Percentiles rank a stretch among this genome's conserved stretches.
These are phyloP conservation scores for Drosophila suboccidentalis DNA, from an alignment of 2,888 invertebrate genomes.

Conservation along the genomic window DNA sequence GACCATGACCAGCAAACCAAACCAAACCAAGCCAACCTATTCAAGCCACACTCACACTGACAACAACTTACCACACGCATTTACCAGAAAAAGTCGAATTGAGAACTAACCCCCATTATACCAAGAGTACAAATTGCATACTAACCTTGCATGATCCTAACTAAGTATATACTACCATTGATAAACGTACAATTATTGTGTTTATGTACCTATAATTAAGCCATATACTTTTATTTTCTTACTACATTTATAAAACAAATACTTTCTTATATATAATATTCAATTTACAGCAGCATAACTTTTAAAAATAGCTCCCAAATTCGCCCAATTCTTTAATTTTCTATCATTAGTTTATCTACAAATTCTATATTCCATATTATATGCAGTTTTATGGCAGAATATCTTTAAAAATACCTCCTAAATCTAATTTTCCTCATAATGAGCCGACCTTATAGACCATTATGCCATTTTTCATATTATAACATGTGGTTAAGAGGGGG, in stretches of 20 bases:
- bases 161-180: slow-evolving; percentile 11
- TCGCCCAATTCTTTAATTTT: neutral
- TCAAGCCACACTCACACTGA: slow-evolving; percentile 23
- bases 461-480: neutral
- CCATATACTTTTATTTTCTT: neutral
- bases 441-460: neutral
- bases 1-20: slow-evolving; percentile 55
- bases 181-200: neutral
- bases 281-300: neutral
- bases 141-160: slow-evolving; percentile 39
- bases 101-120: slow-evolving; percentile 39
- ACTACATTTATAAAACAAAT: neutral
- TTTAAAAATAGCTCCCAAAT: neutral
- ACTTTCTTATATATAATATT: neutral
- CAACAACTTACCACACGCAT: slow-evolving; percentile 39
- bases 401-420: neutral
- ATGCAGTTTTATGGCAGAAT: neutral
- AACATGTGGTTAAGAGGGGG: slow-evolving; percentile 2
- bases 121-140: slow-evolving; percentile 22
- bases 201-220: neutral
- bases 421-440: neutral
- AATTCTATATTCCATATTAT: neutral
- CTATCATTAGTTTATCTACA: neutral
- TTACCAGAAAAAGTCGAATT: slow-evolving; percentile 22
- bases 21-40: slow-evolving; percentile 19